Base-by-base conservation (phyloP, 1,140 invertebrate genomes). In the Leptestheria dahalacensis region DNA sequence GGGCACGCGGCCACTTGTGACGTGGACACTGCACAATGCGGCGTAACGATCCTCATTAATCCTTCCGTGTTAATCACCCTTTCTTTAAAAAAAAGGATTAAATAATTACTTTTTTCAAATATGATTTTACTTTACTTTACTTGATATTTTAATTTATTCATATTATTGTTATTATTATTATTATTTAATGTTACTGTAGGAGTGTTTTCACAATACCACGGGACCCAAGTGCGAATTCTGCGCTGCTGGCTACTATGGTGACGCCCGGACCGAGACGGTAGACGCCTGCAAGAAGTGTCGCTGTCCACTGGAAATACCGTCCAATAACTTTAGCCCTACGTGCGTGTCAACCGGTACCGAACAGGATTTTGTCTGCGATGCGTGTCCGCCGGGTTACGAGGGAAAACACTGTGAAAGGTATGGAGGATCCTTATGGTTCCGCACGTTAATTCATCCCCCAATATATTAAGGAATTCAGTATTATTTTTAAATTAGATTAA, bases 381-480 rank as follows among this genome's bases (percentile, higher is more conserved):
- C 87, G 61, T 99, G 96, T 73, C 84, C 88, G 0, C 73, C 77
- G 48, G 95, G 95, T 0, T 96, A 96, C 67, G 83, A 82, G 18
- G 95, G 95, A 0, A 82, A 85, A 62, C 88, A 89, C 67, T 98
- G 95, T 71, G 90, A 97, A 76, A 82, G 80, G 87, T 94, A 75
- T 68, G 64, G 59, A 57, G 33, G 63, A 56, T 59, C 48, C 58
- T 48, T 12, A 23, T 59, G 15, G 6, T 41, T 41, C 6, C 6
- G 6, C 6, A 9, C 15, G 15, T 41, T 41, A 41, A 41, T 6
- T 41, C 6, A 9, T 41, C n/a, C n/a, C n/a, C n/a, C n/a, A n/a
- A n/a, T n/a, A n/a, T n/a, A n/a, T n/a, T n/a, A n/a, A n/a, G n/a
- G n/a, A n/a, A n/a, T n/a, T n/a, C n/a, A n/a, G n/a, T n/a, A n/a